Percentiles rank a stretch among this genome's conserved stretches.
Conservation (phyloP, 2,113 vertebrate genomes). For the Lophura nycthemera region DNA sequence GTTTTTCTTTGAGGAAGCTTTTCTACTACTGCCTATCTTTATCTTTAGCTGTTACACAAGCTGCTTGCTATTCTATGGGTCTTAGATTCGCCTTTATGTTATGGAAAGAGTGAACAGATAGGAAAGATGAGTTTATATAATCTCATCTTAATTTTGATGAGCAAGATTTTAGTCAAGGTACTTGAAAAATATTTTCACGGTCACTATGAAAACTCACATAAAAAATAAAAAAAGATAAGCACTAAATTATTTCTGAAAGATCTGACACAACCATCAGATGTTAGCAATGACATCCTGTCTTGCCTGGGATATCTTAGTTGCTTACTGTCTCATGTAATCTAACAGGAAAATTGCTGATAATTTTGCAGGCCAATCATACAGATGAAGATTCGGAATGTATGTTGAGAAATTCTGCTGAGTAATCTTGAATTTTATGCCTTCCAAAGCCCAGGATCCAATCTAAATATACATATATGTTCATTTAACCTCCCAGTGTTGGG, state of each 20-base stretch:
- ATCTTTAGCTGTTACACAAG: neutral
- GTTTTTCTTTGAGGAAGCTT: neutral
- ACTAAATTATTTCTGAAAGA: neutral
- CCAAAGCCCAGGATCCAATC: neutral
- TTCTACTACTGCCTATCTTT: neutral
- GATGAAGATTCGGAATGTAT: neutral
- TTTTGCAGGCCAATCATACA: neutral
- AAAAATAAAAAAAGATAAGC: neutral
- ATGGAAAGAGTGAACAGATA: neutral
- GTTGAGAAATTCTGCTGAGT: neutral
- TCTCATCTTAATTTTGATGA: neutral
- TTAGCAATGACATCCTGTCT: slow-evolving; percentile 9
- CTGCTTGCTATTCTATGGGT: neutral
- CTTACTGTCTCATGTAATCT: neutral
- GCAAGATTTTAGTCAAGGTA: neutral
- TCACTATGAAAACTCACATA: neutral
- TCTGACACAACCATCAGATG: neutral
- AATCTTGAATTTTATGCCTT: neutral
- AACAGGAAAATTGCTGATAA: neutral
- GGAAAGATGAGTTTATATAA: neutral
- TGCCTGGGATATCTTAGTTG: neutral
- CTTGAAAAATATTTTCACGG: slow-evolving; percentile 1
- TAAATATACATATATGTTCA: neutral
- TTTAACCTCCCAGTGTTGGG: neutral
- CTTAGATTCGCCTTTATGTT: neutral